These are phyloP conservation scores for Beroe forskalii DNA, from an alignment of 37 sponge, comb jelly and placozoan species.

Conservation along the genomic window DNA sequence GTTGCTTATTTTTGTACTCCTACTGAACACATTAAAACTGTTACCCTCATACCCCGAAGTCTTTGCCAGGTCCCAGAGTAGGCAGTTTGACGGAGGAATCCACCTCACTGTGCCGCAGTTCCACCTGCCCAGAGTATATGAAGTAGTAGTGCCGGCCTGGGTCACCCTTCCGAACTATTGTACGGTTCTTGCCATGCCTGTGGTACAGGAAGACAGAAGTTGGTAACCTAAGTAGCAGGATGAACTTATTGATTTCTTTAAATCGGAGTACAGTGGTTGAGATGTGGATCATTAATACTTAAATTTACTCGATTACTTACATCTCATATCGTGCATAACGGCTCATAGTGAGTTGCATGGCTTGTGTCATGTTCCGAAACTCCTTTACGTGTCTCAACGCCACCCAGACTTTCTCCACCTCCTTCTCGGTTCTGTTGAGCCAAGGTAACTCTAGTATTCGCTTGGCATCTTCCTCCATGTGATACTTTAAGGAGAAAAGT, in stretches of 20 bases:
- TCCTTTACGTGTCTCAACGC: constrained; percentile 13
- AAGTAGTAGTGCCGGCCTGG: constrained; percentile 55
- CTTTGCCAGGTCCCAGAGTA: constrained; percentile 17
- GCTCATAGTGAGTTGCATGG: constrained; percentile 43
- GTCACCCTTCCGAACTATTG: constrained; percentile 45
- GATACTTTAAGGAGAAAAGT: constrained; percentile 36
- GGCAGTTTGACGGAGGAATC: neutral
- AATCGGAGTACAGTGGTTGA: no score
- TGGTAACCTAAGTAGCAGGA: no score
- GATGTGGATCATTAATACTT: no score
- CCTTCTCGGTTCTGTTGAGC: constrained; percentile 13
- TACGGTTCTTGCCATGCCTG: constrained; percentile 54
- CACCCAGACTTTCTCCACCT: constrained; percentile 1
- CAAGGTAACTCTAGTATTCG: constrained; percentile 24
- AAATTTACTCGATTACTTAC: no score
- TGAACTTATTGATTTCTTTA: no score
- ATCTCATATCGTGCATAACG: constrained; percentile 55
- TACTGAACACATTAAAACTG: no score
- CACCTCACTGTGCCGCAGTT: neutral
- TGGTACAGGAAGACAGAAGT: no score
- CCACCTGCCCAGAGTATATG: constrained; percentile 46
- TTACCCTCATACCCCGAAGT: constrained; percentile 64
- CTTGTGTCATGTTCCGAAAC: constrained; percentile 37
- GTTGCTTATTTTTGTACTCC: no score
- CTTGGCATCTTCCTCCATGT: constrained; percentile 22